Conservation (phyloP, 1,140 invertebrate species). For the Protaetia brevitarsis region DNA sequence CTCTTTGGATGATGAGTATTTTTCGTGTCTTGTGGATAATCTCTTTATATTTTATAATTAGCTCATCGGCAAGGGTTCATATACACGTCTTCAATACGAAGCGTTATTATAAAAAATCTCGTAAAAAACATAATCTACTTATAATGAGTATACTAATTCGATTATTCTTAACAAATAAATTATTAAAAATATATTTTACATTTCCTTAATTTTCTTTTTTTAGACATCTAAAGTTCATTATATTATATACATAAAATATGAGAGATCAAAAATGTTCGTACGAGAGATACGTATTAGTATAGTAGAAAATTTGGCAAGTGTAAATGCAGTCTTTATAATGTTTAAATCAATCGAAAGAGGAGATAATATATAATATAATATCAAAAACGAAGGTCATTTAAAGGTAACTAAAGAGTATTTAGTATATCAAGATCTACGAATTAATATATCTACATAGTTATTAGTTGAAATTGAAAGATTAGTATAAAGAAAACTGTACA, state of each 20-base stretch:
- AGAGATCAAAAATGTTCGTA: neutral
- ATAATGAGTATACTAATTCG: neutral
- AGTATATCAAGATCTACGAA: neutral
- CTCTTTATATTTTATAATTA: neutral
- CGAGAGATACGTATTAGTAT: neutral
- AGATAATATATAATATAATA: neutral
- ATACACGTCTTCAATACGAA: neutral
- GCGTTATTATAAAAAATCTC: constrained; percentile 16
- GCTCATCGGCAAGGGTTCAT: neutral
- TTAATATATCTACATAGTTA: neutral
- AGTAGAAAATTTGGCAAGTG: constrained; percentile 19
- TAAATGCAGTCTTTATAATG: constrained; percentile 10
- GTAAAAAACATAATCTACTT: constrained; percentile 13
- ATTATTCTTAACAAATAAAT: constrained; percentile 16
- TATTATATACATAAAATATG: constrained; percentile 17
- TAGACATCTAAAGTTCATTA: constrained; percentile 11
- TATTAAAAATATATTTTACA: constrained; percentile 24
- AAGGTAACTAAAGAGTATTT: neutral
- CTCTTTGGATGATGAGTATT: constrained; percentile 20
- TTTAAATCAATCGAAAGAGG: neutral
- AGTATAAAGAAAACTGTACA: too few species aligned
- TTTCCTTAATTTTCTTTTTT: neutral
- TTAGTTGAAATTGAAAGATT: neutral
- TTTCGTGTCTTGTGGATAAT: neutral
- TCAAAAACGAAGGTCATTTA: neutral